Base-by-base conservation (phyloP, 2,888 invertebrate species). In the Lithophane leautieri region DNA sequence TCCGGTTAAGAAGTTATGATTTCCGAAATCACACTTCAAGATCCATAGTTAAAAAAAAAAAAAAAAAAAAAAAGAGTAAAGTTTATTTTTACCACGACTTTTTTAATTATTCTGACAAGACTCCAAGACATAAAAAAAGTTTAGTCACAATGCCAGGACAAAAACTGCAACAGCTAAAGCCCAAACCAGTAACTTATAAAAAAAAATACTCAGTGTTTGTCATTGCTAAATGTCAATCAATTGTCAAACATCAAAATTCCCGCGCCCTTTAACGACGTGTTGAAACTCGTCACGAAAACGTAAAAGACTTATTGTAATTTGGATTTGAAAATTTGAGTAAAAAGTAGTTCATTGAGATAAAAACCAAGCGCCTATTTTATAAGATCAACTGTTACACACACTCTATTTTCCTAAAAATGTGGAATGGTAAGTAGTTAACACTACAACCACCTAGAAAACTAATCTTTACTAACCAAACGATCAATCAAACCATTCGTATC, bases 361-460 rank as follows among this genome's bases (percentile, higher is more conserved):
- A 42, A 25, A 40, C 16, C 19, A 25, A 28, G 34, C 22, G 8
- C 4, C 28, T 25, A 22, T 34, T 54, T n/a, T 12, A 34, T 34
- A 44, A n/a, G n/a, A 61, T 42, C 19, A 50, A 54, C 19, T 42
- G 28, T 54, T 50, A 50, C 6, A 19, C 12, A 19, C 9, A 16
- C 12, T 58, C 28, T n/a, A 28, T 34, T 54, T 62, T 67, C 9
- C 0, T 6, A 90, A 82, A 82, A 73, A 93, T 93, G 93, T 93
- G 93, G 94, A 93, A 93, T 76, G 93, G 93, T 94, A 88, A 82
- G 88, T 79, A 63, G 14, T 50, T 50, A 12, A 56, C 1, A 25
- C 19, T 40, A 12, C 6, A 28, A n/a, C 14, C 19, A 50, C 28
- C 7, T 47, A 40, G 11, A 70, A 63, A 76, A 77, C 12, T 14